Evolutionary conservation across 2,797 vertebrate species (phyloP), one percentile per base, ranked within the genome.

Genomic region (Ataeniobius toweri): DNA sequence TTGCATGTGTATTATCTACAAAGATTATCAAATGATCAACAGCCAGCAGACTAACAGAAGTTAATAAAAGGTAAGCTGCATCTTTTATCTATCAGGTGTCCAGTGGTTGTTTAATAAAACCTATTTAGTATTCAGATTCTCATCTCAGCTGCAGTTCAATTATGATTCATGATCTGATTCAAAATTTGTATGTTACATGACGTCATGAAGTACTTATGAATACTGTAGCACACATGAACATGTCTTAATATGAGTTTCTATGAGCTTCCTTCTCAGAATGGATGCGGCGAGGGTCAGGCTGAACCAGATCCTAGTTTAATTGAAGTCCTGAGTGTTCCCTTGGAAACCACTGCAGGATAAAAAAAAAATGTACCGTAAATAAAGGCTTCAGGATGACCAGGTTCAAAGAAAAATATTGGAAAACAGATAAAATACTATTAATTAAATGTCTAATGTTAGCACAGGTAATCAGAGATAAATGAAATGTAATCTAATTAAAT

Each of bases 241-340:
- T 55, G 7, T 71, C 24, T 39, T 63, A 39, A 55, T 36, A 16
- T 58, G 10, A 36, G 41, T 58, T 75, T 82, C 69, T 36, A 0
- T 58, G 55, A 74, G 56, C 14, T 28, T 24, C 61, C 46, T 81
- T 85, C 80, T 78, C n/a, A 77, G 70, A 85, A 85, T 2, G 6
- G 50, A 12, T 31, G 12, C 1, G 28, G 46, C 50, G 36, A 74
- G 80, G 88, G 85, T 88, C 81, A 80, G 72, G 0, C 4, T 86
- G 80, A 77, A 75, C 80, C 71, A 73, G 31, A 71, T 83, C 77
- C 46, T 0, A 39, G 79, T 77, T 48, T 78, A 84, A 89, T 74
- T 80, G 69, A 86, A 83, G 36, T 80, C 28, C 61, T 0, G 31
- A 53, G 75, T n/a, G 87, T 91, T 90, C 18, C 91, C 90, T 79